Percentiles rank a stretch among this genome's conserved stretches.
phyloP scores from a whole-genome alignment of 92 coral and sea anemone genomes.

The Phenganax subtilis region DNA sequence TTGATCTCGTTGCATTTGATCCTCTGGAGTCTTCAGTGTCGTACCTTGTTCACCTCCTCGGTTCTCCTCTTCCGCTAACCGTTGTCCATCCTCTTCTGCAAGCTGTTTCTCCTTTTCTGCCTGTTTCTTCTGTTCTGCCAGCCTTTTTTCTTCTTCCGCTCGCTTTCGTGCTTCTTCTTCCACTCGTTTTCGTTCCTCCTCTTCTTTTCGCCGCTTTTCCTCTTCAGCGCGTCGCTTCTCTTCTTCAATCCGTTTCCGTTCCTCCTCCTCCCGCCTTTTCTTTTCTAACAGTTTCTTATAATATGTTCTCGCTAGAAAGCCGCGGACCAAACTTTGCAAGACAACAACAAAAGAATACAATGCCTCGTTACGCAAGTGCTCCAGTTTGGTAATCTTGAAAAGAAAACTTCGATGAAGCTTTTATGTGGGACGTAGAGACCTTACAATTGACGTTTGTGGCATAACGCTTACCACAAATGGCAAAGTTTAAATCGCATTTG shows the following conservation, averaged over 20 bases:
- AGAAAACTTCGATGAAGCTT: neutral
- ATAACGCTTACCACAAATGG: too few relatives aligned
- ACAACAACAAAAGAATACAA: constrained; percentile 22
- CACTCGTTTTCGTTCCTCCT: neutral
- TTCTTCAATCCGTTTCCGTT: constrained; percentile 22
- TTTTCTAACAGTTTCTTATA: constrained; percentile 29
- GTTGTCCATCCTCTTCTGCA: neutral
- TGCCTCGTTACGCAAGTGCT: constrained; percentile 29
- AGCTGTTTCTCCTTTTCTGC: neutral
- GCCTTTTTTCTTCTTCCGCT: neutral
- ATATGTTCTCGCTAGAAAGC: constrained; percentile 47
- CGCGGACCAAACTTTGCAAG: constrained; percentile 43
- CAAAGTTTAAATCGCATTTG: too few relatives aligned
- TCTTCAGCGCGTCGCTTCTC: neutral
- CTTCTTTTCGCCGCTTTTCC: neutral
- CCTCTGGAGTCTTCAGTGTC: neutral
- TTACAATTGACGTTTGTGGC: too few relatives aligned
- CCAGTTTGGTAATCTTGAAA: constrained; percentile 43
- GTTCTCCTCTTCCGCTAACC: neutral
- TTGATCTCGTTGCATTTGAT: neutral
- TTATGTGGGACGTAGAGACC: neutral
- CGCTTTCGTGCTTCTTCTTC: neutral
- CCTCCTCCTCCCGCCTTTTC: neutral
- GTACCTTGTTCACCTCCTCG: neutral
- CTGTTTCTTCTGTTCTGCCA: neutral